phyloP scores from a whole-genome alignment of 2,113 vertebrate species.

The Lynx canadensis region DNA sequence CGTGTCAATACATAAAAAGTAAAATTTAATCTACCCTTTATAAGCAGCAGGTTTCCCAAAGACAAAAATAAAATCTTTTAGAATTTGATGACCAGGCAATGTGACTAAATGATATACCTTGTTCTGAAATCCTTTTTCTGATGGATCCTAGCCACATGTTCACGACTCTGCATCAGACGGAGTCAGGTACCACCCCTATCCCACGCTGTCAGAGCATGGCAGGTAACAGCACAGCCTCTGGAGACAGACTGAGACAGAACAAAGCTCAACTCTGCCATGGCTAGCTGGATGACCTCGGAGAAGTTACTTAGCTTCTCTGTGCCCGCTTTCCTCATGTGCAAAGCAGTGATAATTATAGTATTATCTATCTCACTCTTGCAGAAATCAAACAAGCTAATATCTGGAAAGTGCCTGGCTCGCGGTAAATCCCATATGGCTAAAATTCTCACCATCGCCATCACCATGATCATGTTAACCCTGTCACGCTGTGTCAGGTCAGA shows the following conservation, averaged over 20 bases:
- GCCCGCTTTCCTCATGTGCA: background rate
- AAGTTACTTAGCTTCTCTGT: background rate
- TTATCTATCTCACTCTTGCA: background rate
- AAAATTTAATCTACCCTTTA: background rate
- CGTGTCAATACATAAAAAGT: background rate
- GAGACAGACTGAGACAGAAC: background rate
- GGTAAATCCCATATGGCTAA: background rate
- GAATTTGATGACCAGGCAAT: background rate
- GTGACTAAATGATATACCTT: background rate
- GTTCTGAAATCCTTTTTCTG: background rate
- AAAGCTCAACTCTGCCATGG: background rate
- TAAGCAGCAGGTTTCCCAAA: background rate
- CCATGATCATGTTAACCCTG: too few species aligned
- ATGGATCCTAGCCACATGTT: background rate
- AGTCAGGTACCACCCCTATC: accelerated
- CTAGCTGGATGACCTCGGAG: background rate
- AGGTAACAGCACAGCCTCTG: background rate
- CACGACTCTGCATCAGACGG: background rate
- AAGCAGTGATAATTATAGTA: too few species aligned
- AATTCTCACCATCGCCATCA: too few species aligned
- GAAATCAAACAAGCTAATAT: background rate
- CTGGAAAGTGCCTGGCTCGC: background rate
- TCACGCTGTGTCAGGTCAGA: accelerated
- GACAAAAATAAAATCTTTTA: background rate
- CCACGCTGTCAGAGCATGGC: background rate